Base-by-base conservation (phyloP, 2,888 invertebrate species). In the Thereva nobilitata region DNA sequence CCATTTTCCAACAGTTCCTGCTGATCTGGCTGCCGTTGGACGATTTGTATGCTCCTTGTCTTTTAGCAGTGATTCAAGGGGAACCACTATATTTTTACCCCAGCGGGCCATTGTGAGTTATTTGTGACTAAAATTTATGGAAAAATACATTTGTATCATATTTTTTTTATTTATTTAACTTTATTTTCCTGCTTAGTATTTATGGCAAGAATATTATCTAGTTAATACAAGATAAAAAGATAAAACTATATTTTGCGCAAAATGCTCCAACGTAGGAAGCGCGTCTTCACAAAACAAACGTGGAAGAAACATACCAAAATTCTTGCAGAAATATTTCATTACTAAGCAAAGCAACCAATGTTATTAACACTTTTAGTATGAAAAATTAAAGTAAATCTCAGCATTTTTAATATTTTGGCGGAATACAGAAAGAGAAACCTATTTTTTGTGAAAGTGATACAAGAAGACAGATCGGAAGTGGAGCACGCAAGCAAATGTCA, bases 1-100 rank as follows among this genome's bases (percentile, higher is more conserved):
- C 94, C 95, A 95, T 84, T 94, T 92, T 73, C 95, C 95, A 72
- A 95, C 90, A 41, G 92, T 93, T 71, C 94, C 95, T 72, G 94
- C 91, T 40, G 94, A 93, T 72, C 93, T 89, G 61, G 94, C 91
- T 65, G 93, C 93, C 63, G 92, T 89, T 6, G 94, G 94, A 75
- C 91, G 89, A 79, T 93, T 94, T 78, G 89, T 91, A 79, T 92
- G 92, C 76, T 89, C 89, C 71, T 81, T 81, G 78, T 91, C 86
- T 76, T 86, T 84, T 44, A 86, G 85, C 68, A 87, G 82, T 76
- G 86, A 85, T 75, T 87, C 87, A 81, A 87, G 80, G 73, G 87
- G 87, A 75, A 84, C 83, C 72, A 86, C 86, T 76, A 85, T 85
- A 80, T 84, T 85, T 82, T 86, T 86, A 78, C 85, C 84, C 86